phyloP scores from a whole-genome alignment of 2,888 invertebrate genomes.

The Mythimna vitellina region DNA sequence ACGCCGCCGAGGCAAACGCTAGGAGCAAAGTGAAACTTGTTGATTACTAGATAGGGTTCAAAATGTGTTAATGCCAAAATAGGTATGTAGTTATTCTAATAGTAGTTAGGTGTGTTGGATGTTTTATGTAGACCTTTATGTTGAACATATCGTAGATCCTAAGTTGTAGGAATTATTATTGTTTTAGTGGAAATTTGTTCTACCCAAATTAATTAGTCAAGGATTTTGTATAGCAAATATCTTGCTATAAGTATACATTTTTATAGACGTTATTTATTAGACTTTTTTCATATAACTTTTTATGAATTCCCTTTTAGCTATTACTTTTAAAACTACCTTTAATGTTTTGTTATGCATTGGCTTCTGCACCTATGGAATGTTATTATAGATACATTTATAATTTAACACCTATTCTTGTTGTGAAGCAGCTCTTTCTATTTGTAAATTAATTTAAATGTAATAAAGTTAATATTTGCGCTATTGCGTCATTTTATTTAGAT shows the following conservation, averaged over 20 bases:
- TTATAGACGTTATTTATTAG: slow-evolving; percentile 19
- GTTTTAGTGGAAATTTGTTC: slow-evolving; percentile 20
- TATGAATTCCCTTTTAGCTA: background rate
- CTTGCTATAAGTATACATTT: slow-evolving; percentile 35
- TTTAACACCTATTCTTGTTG: slow-evolving; percentile 29
- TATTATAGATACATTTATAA: slow-evolving; percentile 22
- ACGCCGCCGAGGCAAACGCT: slow-evolving; percentile 57
- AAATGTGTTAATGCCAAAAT: slow-evolving; percentile 68
- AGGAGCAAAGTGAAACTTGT: slow-evolving; percentile 84
- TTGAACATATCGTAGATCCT: slow-evolving; percentile 57
- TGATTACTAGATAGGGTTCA: slow-evolving; percentile 77
- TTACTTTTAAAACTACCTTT: slow-evolving; percentile 9
- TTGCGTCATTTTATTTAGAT: slow-evolving; percentile 19
- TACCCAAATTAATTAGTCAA: slow-evolving; percentile 29
- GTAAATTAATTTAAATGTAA: slow-evolving; percentile 46
- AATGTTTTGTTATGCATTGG: slow-evolving; percentile 23
- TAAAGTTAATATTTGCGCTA: slow-evolving; percentile 51
- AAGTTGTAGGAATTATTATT: slow-evolving; percentile 42
- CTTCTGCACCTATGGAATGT: slow-evolving; percentile 10
- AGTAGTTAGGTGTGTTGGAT: slow-evolving; percentile 48
- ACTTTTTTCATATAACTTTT: slow-evolving; percentile 1
- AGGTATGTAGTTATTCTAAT: slow-evolving; percentile 57
- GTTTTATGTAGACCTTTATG: slow-evolving; percentile 54
- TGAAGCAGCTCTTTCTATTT: slow-evolving; percentile 56
- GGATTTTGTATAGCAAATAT: slow-evolving; percentile 16